phyloP scores from a whole-genome alignment of 2,888 invertebrate genomes.

The Heliothis peltigera region DNA sequence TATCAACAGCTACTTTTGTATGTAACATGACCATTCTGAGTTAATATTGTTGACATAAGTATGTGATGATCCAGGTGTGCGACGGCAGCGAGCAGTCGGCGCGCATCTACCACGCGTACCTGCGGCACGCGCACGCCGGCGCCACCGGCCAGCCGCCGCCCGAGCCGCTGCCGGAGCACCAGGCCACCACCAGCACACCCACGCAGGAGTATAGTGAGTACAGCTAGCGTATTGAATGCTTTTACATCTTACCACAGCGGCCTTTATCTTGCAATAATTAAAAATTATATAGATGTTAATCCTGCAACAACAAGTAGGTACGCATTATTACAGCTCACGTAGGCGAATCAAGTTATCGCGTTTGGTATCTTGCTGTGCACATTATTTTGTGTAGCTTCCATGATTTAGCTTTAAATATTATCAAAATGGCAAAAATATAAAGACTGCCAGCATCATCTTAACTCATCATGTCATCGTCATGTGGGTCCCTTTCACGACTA shows the following conservation, averaged over 20 bases:
- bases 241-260: not conserved
- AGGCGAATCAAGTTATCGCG: no score
- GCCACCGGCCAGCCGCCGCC: constrained; percentile 87
- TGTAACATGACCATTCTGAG: not conserved
- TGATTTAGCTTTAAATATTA: no score
- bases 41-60: not conserved
- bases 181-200: constrained; percentile 64
- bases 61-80: constrained; percentile 73
- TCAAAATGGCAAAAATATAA: no score
- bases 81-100: constrained; percentile 83
- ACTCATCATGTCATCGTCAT: no score
- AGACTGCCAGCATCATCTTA: no score
- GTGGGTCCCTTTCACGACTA: no score
- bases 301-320: no score
- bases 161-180: constrained; percentile 83
- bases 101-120: constrained; percentile 86
- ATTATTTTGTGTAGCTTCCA: no score
- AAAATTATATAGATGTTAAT: no score
- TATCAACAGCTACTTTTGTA: not conserved
- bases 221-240: not conserved
- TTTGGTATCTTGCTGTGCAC: no score
- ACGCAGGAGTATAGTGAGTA: constrained; percentile 57
- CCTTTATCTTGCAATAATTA: not conserved
- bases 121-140: constrained; percentile 85
- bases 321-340: no score